phyloP scores from a whole-genome alignment of 1,140 invertebrate species.

The Lepidurus arcticus region DNA sequence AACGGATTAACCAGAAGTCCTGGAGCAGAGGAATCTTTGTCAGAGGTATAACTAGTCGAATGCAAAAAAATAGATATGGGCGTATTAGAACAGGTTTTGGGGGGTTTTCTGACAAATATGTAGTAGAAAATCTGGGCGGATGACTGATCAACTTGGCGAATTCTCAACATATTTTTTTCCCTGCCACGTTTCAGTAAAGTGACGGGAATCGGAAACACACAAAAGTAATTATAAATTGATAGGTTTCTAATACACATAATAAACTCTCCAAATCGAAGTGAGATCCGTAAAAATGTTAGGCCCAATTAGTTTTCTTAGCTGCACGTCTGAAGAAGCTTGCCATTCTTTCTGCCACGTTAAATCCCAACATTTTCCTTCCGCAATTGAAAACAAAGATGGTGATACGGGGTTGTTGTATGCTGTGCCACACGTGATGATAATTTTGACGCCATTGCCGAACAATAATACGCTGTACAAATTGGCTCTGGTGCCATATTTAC shows the following conservation, averaged over 20 bases:
- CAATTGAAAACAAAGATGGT: not conserved
- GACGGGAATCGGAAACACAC: not conserved
- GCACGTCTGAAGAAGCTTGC: not conserved
- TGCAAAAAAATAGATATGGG: not conserved
- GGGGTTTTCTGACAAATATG: not conserved
- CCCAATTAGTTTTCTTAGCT: slow-evolving; percentile 15
- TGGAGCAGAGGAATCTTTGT: slow-evolving; percentile 12
- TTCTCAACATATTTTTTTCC: not conserved
- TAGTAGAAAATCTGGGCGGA: slow-evolving; percentile 2
- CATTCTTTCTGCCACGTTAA: not conserved
- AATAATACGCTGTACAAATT: not conserved
- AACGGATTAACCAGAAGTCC: not conserved
- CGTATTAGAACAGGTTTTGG: not conserved
- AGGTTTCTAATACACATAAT: slow-evolving; percentile 13
- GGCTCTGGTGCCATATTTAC: no score
- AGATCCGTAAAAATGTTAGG: slow-evolving; percentile 20
- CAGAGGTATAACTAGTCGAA: not conserved
- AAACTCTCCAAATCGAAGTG: slow-evolving; percentile 14
- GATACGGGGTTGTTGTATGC: not conserved
- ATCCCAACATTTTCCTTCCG: not conserved
- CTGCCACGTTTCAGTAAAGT: not conserved
- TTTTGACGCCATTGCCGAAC: not conserved
- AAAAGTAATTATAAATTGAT: not conserved
- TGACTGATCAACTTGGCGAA: slow-evolving; percentile 21
- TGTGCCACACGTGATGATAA: not conserved